A percentile compares a stretch with the other conserved stretches of the same genome.
phyloP scores from a whole-genome alignment of 2,888 invertebrate genomes.

The Thysanoteuthis rhombus region DNA sequence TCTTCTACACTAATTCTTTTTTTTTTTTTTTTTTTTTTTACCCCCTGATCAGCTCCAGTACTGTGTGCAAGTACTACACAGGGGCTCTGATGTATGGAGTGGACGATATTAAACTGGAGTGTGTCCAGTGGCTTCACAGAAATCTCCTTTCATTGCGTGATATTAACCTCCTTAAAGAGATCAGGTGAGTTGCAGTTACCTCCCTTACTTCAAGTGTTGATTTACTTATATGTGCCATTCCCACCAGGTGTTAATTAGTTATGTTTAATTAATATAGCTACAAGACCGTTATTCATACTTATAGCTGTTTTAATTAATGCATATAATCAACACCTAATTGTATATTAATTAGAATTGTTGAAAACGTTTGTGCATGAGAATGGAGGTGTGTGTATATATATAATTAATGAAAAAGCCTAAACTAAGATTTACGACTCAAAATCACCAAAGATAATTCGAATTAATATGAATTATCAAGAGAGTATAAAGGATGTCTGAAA shows the following conservation, averaged over 20 bases:
- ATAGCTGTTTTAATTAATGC: too few species aligned
- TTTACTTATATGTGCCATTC: not conserved
- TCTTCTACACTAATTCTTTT: too few species aligned
- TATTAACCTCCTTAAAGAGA: constrained; percentile 73
- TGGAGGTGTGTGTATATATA: too few species aligned
- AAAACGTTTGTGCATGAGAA: too few species aligned
- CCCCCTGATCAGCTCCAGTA: constrained; percentile 69
- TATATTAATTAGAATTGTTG: too few species aligned
- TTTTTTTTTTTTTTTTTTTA: not conserved
- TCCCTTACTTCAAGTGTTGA: not conserved
- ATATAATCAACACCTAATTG: too few species aligned
- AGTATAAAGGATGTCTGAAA: too few species aligned
- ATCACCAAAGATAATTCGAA: not conserved
- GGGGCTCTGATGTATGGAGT: constrained; percentile 79
- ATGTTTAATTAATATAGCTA: too few species aligned
- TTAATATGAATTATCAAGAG: not conserved
- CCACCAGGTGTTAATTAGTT: too few species aligned
- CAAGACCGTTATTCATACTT: too few species aligned
- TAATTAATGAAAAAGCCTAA: not conserved
- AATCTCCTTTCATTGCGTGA: constrained; percentile 75
- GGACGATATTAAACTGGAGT: constrained; percentile 71
- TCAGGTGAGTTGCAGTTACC: constrained; percentile 64
- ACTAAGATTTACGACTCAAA: not conserved
- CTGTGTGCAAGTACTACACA: constrained; percentile 77
- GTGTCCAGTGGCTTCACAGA: constrained; percentile 77